Evolutionary conservation across 2,888 invertebrate species (phyloP).

Genomic region (Pachliopta kotzebuea): DNA sequence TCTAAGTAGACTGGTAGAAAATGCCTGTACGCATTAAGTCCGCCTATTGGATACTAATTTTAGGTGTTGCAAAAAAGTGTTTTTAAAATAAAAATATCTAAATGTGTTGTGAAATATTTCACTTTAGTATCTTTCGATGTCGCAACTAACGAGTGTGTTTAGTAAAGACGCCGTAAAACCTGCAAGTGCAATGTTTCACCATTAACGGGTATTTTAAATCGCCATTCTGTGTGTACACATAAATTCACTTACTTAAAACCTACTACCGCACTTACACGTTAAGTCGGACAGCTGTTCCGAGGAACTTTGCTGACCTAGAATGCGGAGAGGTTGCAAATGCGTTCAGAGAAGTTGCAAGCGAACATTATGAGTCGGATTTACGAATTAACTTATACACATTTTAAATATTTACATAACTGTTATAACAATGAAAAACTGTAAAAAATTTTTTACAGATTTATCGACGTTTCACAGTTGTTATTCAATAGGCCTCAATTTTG

Average conservation of each 20-base stretch:
- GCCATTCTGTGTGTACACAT: not conserved
- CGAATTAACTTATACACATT: not conserved
- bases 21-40: no score
- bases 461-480: no score
- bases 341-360: conserved; percentile 14
- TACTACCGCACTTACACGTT: conserved; percentile 14
- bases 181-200: no score
- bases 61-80: no score
- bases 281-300: conserved; percentile 12
- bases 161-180: no score
- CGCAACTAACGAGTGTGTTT: no score
- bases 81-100: no score
- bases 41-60: no score
- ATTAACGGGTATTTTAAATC: not conserved
- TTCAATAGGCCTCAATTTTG: no score
- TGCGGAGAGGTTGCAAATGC: conserved; percentile 23
- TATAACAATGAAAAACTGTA: not conserved
- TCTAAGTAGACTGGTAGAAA: no score
- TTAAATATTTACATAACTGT: not conserved
- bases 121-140: no score
- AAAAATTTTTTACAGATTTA: not conserved
- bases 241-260: conserved; percentile 8
- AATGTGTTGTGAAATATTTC: no score
- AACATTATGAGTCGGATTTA: conserved; percentile 3
- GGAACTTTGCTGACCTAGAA: conserved; percentile 26